Evolutionary conservation across 2,797 vertebrate species (phyloP).

Genomic region (Peromyscus attwateri): DNA sequence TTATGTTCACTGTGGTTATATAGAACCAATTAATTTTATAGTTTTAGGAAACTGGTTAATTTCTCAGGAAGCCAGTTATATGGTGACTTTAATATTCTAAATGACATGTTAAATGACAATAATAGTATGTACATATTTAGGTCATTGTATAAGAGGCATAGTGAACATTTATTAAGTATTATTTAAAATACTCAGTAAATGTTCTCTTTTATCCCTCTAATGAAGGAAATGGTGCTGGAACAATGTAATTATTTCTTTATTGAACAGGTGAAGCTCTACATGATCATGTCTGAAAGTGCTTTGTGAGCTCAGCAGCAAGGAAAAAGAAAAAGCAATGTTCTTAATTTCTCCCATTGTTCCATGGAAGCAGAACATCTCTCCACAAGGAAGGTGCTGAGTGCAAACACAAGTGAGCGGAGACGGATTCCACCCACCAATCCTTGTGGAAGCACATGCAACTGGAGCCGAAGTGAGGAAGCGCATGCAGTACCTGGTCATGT

Average conservation of each 20-base stretch:
- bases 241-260: constrained; percentile 44
- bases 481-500: constrained; percentile 97
- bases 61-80: neutral
- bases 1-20: neutral
- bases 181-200: constrained; percentile 53
- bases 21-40: neutral
- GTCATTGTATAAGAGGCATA: neutral
- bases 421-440: constrained; percentile 27
- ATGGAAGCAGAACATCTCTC: constrained; percentile 55
- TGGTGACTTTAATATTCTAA: constrained; percentile 26
- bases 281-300: constrained; percentile 34
- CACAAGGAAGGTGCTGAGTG: constrained; percentile 12
- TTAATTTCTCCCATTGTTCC: constrained; percentile 46
- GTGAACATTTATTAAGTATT: constrained; percentile 49
- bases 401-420: constrained; percentile 46
- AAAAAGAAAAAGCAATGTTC: neutral
- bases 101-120: constrained; percentile 38
- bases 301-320: constrained; percentile 35
- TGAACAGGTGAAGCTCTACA: neutral
- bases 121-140: constrained; percentile 7
- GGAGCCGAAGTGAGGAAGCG: constrained; percentile 86
- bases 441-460: constrained; percentile 80
- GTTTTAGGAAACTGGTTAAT: constrained; percentile 35
- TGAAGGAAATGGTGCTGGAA: neutral
- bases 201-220: constrained; percentile 45